A percentile compares a stretch with the other conserved stretches of the same genome.
phyloP scores from a whole-genome alignment of 2,797 vertebrate genomes.

The Rhodeus uyekii region DNA sequence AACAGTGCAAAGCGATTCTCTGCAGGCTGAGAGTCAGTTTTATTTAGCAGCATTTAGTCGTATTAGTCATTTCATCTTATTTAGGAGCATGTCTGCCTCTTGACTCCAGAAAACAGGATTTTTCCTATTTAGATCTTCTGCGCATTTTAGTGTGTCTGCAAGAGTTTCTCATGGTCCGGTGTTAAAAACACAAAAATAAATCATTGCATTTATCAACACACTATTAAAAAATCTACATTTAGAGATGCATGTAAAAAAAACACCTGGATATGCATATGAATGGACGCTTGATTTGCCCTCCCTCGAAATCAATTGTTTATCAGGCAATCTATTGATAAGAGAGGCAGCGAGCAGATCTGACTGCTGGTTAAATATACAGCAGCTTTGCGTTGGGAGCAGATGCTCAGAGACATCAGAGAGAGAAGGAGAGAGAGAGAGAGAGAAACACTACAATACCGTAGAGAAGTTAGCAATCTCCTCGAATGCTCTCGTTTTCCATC shows the following conservation, averaged over 20 bases:
- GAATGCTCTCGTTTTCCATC: conserved; percentile 79
- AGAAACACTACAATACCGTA: conserved; percentile 68
- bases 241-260: neutral
- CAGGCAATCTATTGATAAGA: conserved; percentile 29
- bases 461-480: conserved; percentile 76
- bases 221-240: neutral
- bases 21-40: neutral
- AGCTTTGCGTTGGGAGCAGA: conserved; percentile 39
- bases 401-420: conserved; percentile 25
- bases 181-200: no score
- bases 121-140: neutral
- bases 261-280: neutral
- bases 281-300: no score
- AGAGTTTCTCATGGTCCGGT: no score
- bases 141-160: no score
- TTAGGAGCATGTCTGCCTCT: conserved; percentile 22
- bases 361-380: conserved; percentile 42
- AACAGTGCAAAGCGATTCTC: neutral
- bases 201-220: neutral
- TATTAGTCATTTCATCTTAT: conserved; percentile 26
- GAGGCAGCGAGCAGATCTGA: conserved; percentile 11
- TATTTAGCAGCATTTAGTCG: conserved; percentile 10
- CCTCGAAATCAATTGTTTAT: conserved; percentile 22
- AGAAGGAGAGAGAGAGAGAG: neutral
- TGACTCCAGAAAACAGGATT: conserved; percentile 20